phyloP scores from a whole-genome alignment of 2,888 invertebrate genomes.

The Harmothoe impar region DNA sequence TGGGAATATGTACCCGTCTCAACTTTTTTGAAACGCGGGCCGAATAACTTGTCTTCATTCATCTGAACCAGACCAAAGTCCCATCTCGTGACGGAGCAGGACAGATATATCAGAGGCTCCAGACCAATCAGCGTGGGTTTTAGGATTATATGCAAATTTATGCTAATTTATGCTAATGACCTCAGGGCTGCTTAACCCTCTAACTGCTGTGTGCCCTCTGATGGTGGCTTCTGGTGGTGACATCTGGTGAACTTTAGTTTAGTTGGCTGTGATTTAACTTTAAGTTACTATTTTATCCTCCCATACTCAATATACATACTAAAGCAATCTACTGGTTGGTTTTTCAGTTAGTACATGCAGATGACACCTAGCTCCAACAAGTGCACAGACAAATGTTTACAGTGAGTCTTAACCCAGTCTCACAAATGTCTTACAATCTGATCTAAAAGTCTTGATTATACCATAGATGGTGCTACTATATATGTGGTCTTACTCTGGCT shows the following conservation, averaged over 20 bases:
- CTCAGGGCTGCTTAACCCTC: constrained; percentile 30
- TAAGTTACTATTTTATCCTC: background rate
- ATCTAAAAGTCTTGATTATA: too few relatives aligned
- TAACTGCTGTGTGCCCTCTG: constrained; percentile 8
- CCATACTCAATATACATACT: too few relatives aligned
- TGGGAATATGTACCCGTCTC: background rate
- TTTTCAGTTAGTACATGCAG: too few relatives aligned
- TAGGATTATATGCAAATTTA: constrained; percentile 56
- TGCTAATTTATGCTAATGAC: constrained; percentile 56
- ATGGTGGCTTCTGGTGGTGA: background rate
- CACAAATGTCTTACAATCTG: too few relatives aligned
- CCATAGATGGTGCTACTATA: too few relatives aligned
- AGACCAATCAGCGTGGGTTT: constrained; percentile 60
- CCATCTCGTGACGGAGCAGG: constrained; percentile 32
- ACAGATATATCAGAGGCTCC: constrained; percentile 51
- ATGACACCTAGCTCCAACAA: too few relatives aligned
- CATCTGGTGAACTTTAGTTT: constrained; percentile 17
- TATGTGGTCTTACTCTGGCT: too few relatives aligned
- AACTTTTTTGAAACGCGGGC: background rate
- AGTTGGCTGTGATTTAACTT: background rate
- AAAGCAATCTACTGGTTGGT: too few relatives aligned
- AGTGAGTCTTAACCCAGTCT: too few relatives aligned
- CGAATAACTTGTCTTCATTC: constrained; percentile 19
- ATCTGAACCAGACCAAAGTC: constrained; percentile 25
- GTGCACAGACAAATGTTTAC: too few relatives aligned